Evolutionary conservation across 2,797 vertebrate species (phyloP).

Genomic region (Myripristis murdjan): DNA sequence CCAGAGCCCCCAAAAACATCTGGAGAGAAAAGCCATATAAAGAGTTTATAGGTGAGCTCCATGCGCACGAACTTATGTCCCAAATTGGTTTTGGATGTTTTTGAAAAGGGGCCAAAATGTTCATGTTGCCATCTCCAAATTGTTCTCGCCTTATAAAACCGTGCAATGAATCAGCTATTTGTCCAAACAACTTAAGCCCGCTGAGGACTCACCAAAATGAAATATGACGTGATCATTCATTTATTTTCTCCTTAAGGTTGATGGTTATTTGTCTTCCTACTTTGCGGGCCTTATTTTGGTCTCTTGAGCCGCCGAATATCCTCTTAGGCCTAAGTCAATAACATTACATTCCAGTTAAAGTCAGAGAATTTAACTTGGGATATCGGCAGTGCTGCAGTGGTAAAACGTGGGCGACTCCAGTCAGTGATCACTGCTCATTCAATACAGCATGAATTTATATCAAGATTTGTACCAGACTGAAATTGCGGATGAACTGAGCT

Average conservation of each 20-base stretch:
- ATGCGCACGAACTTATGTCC: conserved; percentile 41
- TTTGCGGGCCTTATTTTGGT: conserved; percentile 26
- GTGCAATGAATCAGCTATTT: conserved; percentile 41
- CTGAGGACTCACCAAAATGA: background rate
- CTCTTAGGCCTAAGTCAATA: background rate
- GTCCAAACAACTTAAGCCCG: conserved; percentile 26
- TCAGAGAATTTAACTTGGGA: background rate
- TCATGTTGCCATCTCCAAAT: conserved; percentile 34
- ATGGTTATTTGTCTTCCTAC: conserved; percentile 5
- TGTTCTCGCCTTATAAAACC: conserved; percentile 27
- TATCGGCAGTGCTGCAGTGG: background rate
- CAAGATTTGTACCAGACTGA: no score
- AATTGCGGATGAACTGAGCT: no score
- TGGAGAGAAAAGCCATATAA: conserved; percentile 51
- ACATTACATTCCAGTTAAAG: background rate
- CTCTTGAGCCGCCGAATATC: background rate
- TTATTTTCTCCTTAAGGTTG: no score
- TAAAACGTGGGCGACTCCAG: background rate
- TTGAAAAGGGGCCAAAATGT: conserved; percentile 28
- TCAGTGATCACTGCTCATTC: no score
- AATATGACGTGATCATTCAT: conserved; percentile 29
- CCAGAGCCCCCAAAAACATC: conserved; percentile 41
- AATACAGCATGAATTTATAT: no score
- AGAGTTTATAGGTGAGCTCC: conserved; percentile 54
- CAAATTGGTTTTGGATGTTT: conserved; percentile 44